Base-by-base conservation (phyloP, 2,888 invertebrate species). In the Marasmarcha lunaedactyla region DNA sequence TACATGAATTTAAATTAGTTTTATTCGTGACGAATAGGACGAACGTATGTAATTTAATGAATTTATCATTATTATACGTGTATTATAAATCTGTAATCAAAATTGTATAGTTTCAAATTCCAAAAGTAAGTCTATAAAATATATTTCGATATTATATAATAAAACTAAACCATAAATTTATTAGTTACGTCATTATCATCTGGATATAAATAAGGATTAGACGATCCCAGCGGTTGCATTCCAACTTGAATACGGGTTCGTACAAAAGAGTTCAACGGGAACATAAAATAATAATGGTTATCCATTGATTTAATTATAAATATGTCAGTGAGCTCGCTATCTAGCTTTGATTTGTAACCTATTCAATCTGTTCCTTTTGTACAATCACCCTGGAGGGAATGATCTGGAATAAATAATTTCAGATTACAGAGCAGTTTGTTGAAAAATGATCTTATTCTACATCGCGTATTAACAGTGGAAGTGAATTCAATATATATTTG, bases 261-360 rank as follows among this genome's bases (percentile, higher is more conserved):
- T 61, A 63, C 48, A 63, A 68, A 67, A 71, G 67, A 69, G 52
- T 59, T 67, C 66, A 67, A 71, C 69, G 68, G 56, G 62, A 51
- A 47, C 40, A 35, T 35, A 12, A 12, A 35, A 35, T 14, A 2
- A 13, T 6, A 35, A 5, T 13, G 14, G 25, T 14, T 14, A 7
- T 20, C 14, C 20, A 15, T 15, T 33, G 49, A 49, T 51, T 53
- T 51, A 49, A 52, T 53, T 52, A 49, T 43, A 45, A 30, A 7
- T n/a, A 30, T 30, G 30, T 30, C 11, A n/a, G 30, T 11, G n/a
- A 42, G 42, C 39, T 25, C 13, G 35, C 33, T 13, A 41, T 34
- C 20, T n/a, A 20, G 40, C 26, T 12, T 35, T 36, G 25, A 40
- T 38, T 27, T 12, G 7, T 30, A 30, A 33, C n/a, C 26, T 14